These are phyloP conservation scores for Thamnophis sirtalis DNA, from an alignment of 2,113 vertebrate genomes.

Conservation along the genomic window DNA sequence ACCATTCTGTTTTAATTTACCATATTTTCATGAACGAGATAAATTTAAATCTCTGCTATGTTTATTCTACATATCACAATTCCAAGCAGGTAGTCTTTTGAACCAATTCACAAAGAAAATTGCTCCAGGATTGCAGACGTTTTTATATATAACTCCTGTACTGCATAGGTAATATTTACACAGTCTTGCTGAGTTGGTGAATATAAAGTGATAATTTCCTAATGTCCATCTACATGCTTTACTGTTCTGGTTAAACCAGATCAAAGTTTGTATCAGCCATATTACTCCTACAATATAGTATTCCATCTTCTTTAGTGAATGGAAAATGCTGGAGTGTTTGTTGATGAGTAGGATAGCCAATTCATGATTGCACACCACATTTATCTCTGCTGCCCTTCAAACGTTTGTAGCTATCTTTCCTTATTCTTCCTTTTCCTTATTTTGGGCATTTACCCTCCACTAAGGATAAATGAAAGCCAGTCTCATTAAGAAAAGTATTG, in stretches of 20 bases:
- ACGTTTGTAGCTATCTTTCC: neutral
- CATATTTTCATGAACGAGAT: neutral
- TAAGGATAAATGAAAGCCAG: neutral
- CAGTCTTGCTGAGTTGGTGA: neutral
- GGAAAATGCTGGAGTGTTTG: neutral
- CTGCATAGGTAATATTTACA: neutral
- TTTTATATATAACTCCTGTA: neutral
- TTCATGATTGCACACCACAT: neutral
- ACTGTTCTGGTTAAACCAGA: neutral
- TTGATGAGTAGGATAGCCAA: neutral
- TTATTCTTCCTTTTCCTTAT: neutral
- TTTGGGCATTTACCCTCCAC: neutral
- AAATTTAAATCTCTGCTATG: neutral
- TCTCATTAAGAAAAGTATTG: neutral
- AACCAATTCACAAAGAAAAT: neutral
- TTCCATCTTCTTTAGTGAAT: neutral
- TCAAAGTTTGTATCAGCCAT: neutral
- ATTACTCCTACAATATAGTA: neutral
- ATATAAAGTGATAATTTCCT: neutral
- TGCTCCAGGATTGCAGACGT: neutral
- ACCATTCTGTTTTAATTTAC: neutral
- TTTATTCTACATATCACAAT: neutral
- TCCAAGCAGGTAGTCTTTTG: neutral
- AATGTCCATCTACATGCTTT: neutral
- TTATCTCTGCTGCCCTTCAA: neutral